phyloP scores from a whole-genome alignment of 2,113 vertebrate species.

The Brachirus orientalis region DNA sequence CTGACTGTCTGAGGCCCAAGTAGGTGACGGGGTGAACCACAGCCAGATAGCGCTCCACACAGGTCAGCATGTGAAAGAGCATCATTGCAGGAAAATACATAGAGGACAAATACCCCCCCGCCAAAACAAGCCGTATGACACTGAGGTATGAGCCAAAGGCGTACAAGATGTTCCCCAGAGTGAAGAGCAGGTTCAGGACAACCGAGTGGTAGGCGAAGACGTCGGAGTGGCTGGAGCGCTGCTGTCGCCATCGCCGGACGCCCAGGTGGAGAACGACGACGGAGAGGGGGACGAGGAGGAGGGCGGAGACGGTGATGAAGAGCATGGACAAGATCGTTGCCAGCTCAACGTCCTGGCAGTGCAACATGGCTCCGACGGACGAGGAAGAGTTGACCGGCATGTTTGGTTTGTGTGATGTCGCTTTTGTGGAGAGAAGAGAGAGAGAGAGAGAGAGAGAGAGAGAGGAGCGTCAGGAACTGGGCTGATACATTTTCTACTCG shows the following conservation, averaged over 20 bases:
- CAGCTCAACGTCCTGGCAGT: neutral
- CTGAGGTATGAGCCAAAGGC: accelerated
- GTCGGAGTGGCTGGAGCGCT: conserved; percentile 29
- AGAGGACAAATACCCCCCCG: accelerated
- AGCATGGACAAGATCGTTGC: accelerated
- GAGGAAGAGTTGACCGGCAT: neutral
- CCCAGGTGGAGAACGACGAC: conserved; percentile 9
- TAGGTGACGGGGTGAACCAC: conserved; percentile 41
- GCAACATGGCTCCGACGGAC: neutral
- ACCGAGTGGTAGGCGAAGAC: conserved; percentile 28
- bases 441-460: too few relatives aligned
- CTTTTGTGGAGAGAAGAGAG: too few relatives aligned
- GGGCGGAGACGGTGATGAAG: neutral
- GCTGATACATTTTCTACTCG: too few relatives aligned
- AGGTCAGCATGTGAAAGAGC: conserved; percentile 14
- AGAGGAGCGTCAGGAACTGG: too few relatives aligned
- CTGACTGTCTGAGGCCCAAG: neutral
- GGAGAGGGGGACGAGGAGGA: conserved; percentile 7
- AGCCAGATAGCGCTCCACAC: conserved; percentile 48
- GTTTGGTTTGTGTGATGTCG: too few relatives aligned
- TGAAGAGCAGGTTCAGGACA: neutral
- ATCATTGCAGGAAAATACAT: neutral
- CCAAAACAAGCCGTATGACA: accelerated
- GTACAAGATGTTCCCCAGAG: accelerated
- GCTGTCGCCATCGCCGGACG: neutral